phyloP scores from a whole-genome alignment of 2,888 invertebrate genomes.

The Athripsodes cinereus region DNA sequence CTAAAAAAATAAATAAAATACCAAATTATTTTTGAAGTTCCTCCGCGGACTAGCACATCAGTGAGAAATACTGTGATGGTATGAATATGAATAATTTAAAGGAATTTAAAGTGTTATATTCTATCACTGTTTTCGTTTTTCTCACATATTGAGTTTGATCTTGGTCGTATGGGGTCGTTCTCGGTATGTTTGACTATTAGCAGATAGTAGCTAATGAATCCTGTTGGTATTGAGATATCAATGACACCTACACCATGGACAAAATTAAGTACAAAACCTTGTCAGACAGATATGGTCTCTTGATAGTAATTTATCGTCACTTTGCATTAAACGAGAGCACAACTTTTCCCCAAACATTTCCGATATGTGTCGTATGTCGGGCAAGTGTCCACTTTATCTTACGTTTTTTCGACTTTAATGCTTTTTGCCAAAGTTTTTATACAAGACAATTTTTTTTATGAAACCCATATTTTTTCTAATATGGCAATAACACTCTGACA shows the following conservation, averaged over 20 bases:
- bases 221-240: conserved; percentile 3
- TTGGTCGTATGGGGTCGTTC: too few relatives aligned
- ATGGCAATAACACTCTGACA: too few relatives aligned
- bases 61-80: too few relatives aligned
- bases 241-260: conserved; percentile 1
- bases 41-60: too few relatives aligned
- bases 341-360: neutral
- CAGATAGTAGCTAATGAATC: neutral
- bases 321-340: conserved; percentile 2
- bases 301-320: conserved; percentile 14
- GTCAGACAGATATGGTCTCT: conserved; percentile 11
- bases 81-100: too few relatives aligned
- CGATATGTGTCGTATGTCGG: neutral
- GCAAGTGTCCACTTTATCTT: neutral
- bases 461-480: neutral
- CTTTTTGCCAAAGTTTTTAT: neutral
- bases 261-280: conserved; percentile 17
- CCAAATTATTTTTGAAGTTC: too few relatives aligned
- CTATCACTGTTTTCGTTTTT: too few relatives aligned
- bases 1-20: too few relatives aligned
- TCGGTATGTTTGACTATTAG: too few relatives aligned
- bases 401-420: neutral
- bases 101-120: too few relatives aligned
- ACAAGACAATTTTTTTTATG: too few relatives aligned
- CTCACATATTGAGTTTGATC: too few relatives aligned